Conservation (phyloP, 1,140 invertebrate species). For the Drosophila asahinai region DNA sequence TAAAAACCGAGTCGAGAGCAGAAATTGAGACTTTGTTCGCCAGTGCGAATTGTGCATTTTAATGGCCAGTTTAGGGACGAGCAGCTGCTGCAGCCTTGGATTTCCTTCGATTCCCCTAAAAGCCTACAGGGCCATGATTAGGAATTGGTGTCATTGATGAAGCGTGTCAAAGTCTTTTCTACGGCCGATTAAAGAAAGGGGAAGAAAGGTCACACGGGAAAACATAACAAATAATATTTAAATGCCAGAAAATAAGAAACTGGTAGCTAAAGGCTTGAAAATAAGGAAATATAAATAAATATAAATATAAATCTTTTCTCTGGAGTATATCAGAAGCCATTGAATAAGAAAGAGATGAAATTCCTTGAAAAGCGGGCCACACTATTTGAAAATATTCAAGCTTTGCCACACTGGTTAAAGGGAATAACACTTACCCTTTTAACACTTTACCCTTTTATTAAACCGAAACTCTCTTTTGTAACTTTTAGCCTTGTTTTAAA, state of each 20-base stretch:
- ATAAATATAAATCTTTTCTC: too few species aligned
- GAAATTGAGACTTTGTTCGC: conserved; percentile 74
- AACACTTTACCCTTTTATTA: too few species aligned
- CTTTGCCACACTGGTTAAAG: too few species aligned
- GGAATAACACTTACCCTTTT: too few species aligned
- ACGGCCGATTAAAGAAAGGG: not conserved
- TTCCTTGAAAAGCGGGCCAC: too few species aligned
- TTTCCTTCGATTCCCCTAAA: conserved; percentile 2
- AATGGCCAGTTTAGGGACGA: conserved; percentile 67
- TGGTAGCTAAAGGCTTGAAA: not conserved
- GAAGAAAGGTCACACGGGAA: not conserved
- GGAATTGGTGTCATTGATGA: conserved; percentile 30
- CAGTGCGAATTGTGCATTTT: conserved; percentile 76
- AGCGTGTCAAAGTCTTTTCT: conserved; percentile 11
- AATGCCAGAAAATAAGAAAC: not conserved
- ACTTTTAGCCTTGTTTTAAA: not conserved
- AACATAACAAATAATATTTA: not conserved
- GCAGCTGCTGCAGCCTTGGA: conserved; percentile 27
- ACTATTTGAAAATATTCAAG: too few species aligned
- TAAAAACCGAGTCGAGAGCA: conserved; percentile 55
- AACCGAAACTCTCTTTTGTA: too few species aligned
- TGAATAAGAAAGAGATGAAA: too few species aligned
- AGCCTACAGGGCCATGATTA: conserved; percentile 40
- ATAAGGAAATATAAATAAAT: not conserved
- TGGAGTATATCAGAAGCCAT: too few species aligned